These are phyloP conservation scores for Acanthaster planci DNA, from an alignment of 35 echinoderm and acorn worm genomes.

Conservation along the genomic window DNA sequence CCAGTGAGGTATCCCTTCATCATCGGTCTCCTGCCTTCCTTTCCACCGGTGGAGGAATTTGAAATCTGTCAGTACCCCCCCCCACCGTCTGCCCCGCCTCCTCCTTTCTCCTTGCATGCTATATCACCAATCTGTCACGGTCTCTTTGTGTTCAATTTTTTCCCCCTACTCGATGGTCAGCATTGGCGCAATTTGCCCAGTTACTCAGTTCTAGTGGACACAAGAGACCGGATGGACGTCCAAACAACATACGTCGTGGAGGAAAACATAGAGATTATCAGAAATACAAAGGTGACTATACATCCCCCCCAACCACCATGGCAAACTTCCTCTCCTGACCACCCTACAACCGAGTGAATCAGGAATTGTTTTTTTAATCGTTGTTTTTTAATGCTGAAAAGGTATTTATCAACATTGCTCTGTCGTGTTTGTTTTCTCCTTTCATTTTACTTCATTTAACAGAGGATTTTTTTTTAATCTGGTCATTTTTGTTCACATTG, in stretches of 20 bases:
- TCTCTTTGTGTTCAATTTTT: neutral
- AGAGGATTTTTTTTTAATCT: too few species aligned
- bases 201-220: slow-evolving; percentile 81
- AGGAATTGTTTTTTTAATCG: too few species aligned
- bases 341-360: neutral
- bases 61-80: neutral
- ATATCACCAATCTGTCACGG: neutral
- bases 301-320: neutral
- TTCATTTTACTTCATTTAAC: too few species aligned
- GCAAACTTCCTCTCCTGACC: neutral
- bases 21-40: neutral
- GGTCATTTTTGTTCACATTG: too few species aligned
- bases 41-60: too few species aligned
- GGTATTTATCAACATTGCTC: too few species aligned
- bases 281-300: slow-evolving; percentile 56
- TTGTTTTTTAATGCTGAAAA: too few species aligned
- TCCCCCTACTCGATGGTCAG: slow-evolving; percentile 22
- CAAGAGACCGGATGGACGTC: slow-evolving; percentile 43
- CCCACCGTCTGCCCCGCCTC: too few species aligned
- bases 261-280: slow-evolving; percentile 81
- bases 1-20: neutral
- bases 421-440: too few species aligned
- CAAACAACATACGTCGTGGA: slow-evolving; percentile 73
- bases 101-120: too few species aligned
- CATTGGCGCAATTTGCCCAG: slow-evolving; percentile 65